These are phyloP conservation scores for Drosophila santomea DNA, from an alignment of 1,140 invertebrate genomes.

Conservation along the genomic window DNA sequence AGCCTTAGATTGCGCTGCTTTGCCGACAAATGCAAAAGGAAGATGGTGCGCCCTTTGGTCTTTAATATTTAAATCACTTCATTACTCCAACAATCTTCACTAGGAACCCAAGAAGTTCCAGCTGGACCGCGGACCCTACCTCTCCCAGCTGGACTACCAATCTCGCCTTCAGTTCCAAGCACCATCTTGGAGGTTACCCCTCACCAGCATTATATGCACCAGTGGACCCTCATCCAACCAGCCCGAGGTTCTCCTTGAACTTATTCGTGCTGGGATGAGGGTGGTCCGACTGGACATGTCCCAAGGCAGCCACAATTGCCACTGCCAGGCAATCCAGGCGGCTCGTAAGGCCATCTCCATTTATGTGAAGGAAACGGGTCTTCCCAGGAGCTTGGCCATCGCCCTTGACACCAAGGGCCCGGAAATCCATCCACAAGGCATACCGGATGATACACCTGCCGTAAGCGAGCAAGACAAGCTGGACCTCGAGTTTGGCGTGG, in stretches of 20 bases:
- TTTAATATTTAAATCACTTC: not conserved
- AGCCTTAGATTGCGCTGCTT: not conserved
- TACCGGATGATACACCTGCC: constrained; percentile 97
- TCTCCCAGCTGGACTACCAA: constrained; percentile 91
- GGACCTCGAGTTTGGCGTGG: constrained; percentile 96
- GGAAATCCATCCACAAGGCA: constrained; percentile 98
- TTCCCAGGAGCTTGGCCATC: constrained; percentile 87
- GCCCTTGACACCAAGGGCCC: constrained; percentile 98
- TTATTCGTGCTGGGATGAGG: constrained; percentile 99
- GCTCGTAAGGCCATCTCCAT: constrained; percentile 92
- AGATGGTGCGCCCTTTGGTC: not conserved
- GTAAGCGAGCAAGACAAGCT: constrained; percentile 98
- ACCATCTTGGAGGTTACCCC: constrained; percentile 89
- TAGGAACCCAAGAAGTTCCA: not conserved
- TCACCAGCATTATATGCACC: constrained; percentile 97
- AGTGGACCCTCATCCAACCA: constrained; percentile 94
- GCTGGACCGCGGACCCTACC: constrained; percentile 50
- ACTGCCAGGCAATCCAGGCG: constrained; percentile 94
- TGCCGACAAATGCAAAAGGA: constrained; percentile 2
- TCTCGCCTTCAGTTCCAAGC: constrained; percentile 96
- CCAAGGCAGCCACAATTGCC: constrained; percentile 97
- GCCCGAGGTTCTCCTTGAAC: constrained; percentile 92
- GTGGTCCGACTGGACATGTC: constrained; percentile 98
- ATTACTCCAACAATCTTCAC: too few relatives aligned
- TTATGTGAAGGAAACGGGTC: constrained; percentile 87